Evolutionary conservation across 2,888 invertebrate genomes (phyloP).

Genomic region (Drosophila subquinaria): DNA sequence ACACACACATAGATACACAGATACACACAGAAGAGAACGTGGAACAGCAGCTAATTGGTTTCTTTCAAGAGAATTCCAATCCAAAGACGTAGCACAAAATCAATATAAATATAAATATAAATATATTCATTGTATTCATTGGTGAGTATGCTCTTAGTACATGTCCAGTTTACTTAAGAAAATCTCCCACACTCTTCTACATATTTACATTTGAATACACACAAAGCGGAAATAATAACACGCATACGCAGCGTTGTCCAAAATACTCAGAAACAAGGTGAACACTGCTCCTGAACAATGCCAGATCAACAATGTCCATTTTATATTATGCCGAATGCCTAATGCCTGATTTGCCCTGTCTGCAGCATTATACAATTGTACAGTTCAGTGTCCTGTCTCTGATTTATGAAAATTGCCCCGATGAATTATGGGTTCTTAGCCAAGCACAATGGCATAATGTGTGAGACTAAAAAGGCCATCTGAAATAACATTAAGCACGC

Average conservation of each 20-base stretch:
- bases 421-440: slow-evolving; percentile 26
- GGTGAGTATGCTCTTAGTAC: slow-evolving; percentile 16
- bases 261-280: not conserved
- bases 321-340: not conserved
- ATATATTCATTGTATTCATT: slow-evolving; percentile 4
- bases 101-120: slow-evolving; percentile 10
- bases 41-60: slow-evolving; percentile 6
- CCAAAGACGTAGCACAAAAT: slow-evolving; percentile 20
- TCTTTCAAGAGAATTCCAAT: slow-evolving; percentile 33
- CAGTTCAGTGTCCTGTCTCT: slow-evolving; percentile 4
- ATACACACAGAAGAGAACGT: not conserved
- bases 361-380: not conserved
- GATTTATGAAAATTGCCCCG: slow-evolving; percentile 26
- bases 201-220: slow-evolving; percentile 11
- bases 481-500: slow-evolving; percentile 11
- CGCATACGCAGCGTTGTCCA: slow-evolving; percentile 44
- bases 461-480: slow-evolving; percentile 1
- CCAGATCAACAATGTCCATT: slow-evolving; percentile 10
- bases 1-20: not conserved
- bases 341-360: slow-evolving; percentile 9
- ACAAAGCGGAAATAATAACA: slow-evolving; percentile 27
- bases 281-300: not conserved
- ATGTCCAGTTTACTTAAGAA: slow-evolving; percentile 20
- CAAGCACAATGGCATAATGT: slow-evolving; percentile 12
- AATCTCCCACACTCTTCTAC: not conserved